Conservation (phyloP, 2,797 vertebrate species). For the Ctenosaura bakeri region DNA sequence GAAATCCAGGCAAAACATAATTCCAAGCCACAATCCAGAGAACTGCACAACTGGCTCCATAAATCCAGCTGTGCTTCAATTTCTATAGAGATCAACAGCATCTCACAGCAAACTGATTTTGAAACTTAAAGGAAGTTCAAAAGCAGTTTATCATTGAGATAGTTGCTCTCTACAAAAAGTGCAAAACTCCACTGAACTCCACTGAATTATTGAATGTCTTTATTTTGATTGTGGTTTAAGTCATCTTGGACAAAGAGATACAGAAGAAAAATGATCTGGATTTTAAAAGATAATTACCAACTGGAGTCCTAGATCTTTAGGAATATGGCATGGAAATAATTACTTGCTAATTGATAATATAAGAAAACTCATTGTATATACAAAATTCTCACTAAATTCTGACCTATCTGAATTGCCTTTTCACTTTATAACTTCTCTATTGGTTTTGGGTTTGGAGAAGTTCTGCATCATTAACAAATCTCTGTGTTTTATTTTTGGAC, state of each 20-base stretch:
- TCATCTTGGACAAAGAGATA: neutral
- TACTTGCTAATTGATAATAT: neutral
- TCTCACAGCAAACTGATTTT: neutral
- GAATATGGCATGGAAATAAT: neutral
- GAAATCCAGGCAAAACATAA: constrained; percentile 14
- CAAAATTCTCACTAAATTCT: neutral
- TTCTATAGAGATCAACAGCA: neutral
- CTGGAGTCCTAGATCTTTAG: neutral
- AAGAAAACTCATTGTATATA: neutral
- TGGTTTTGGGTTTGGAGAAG: neutral
- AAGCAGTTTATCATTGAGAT: neutral
- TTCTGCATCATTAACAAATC: neutral
- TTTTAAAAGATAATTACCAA: neutral
- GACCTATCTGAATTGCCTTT: neutral
- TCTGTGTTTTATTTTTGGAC: neutral
- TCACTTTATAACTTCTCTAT: neutral
- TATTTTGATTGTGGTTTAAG: neutral
- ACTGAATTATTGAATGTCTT: neutral
- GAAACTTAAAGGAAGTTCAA: neutral
- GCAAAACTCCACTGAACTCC: neutral
- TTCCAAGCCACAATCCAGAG: neutral
- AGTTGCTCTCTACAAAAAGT: neutral
- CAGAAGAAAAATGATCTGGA: neutral
- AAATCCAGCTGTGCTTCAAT: neutral
- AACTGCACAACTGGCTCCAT: neutral